These are phyloP conservation scores for Amphiprion clarkii DNA, from an alignment of 2,797 vertebrate species.

Conservation along the genomic window DNA sequence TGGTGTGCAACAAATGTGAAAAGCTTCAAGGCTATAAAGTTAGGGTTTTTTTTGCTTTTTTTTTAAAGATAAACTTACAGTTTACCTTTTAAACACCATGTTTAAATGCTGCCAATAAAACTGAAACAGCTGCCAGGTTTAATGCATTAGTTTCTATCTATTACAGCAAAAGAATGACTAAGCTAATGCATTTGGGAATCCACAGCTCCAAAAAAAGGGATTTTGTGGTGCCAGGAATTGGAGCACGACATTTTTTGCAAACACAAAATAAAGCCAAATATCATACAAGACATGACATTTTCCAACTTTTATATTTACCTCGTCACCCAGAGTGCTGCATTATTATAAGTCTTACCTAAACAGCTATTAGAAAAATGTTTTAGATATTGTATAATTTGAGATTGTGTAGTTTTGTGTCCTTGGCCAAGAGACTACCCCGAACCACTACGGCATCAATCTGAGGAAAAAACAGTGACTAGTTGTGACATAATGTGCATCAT, in stretches of 20 bases:
- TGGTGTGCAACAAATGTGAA: neutral
- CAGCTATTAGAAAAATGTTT: neutral
- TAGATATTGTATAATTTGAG: neutral
- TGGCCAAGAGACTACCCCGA: neutral
- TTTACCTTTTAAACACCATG: no score
- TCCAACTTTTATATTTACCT: no score
- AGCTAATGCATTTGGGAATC: conserved; percentile 18
- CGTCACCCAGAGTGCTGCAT: neutral
- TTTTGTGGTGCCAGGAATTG: neutral
- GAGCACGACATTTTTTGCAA: neutral
- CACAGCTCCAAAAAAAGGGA: neutral
- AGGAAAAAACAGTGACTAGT: conserved; percentile 56
- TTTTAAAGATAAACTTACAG: neutral
- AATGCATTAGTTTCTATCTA: conserved; percentile 45
- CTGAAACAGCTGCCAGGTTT: conserved; percentile 17
- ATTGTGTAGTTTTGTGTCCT: neutral
- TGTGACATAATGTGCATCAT: conserved; percentile 89
- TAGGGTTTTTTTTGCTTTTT: neutral
- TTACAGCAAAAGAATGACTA: conserved; percentile 42
- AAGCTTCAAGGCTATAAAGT: neutral
- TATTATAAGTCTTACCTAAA: neutral
- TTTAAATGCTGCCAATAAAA: conserved; percentile 18
- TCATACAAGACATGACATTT: no score
- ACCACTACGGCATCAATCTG: neutral
- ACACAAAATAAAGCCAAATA: neutral